phyloP scores from a whole-genome alignment of 2,888 invertebrate genomes.

The Drosophila infuscata region DNA sequence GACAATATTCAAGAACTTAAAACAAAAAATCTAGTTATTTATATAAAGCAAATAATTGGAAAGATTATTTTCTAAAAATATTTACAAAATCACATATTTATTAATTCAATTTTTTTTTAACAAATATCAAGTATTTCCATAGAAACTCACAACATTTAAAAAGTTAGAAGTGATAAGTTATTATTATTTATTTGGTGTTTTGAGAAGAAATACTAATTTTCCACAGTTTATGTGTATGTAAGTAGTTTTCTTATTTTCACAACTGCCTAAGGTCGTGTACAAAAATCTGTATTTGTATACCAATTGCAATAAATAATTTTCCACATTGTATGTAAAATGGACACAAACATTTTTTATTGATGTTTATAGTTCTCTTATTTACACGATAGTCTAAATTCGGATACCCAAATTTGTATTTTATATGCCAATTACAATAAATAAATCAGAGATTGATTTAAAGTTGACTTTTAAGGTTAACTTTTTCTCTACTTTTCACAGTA shows the following conservation, averaged over 20 bases:
- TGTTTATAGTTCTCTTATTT: background rate
- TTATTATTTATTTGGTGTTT: background rate
- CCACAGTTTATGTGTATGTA: background rate
- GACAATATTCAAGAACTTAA: background rate
- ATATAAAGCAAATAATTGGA: background rate
- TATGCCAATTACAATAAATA: background rate
- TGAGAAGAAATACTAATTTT: background rate
- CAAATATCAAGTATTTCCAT: background rate
- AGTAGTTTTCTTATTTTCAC: background rate
- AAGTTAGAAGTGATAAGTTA: background rate
- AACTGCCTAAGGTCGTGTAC: background rate
- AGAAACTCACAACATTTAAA: fast-evolving
- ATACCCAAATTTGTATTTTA: background rate
- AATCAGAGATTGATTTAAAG: background rate
- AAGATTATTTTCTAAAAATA: background rate
- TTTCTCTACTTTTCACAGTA: background rate
- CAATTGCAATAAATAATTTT: background rate
- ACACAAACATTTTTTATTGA: background rate
- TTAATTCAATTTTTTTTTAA: background rate
- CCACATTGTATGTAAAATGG: background rate
- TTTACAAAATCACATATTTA: background rate
- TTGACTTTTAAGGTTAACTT: background rate
- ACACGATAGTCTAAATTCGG: background rate
- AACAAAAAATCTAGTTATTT: fast-evolving
- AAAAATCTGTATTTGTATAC: background rate